These are phyloP conservation scores for Notocelia uddmanniana DNA, from an alignment of 2,888 invertebrate species.

Conservation along the genomic window DNA sequence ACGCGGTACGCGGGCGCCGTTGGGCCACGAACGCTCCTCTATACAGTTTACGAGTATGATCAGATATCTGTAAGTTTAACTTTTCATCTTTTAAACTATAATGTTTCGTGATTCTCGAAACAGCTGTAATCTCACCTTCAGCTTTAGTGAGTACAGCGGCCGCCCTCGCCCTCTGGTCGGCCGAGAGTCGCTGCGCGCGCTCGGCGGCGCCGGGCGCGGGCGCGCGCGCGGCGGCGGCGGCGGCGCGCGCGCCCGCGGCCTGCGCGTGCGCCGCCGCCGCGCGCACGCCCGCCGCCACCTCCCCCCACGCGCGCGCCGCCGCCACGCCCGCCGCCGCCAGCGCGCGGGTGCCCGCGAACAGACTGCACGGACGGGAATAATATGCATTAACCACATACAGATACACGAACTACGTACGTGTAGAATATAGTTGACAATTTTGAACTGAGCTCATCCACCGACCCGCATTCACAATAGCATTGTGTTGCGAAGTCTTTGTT, in stretches of 20 bases:
- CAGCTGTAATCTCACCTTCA: conserved; percentile 61
- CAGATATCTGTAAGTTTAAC: too few species aligned
- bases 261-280: conserved; percentile 74
- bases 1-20: too few species aligned
- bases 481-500: too few species aligned
- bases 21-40: too few species aligned
- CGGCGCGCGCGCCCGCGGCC: conserved; percentile 67
- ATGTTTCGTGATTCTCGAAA: too few species aligned
- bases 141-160: conserved; percentile 70
- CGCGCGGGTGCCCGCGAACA: conserved; percentile 89
- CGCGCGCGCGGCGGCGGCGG: conserved; percentile 72
- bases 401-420: too few species aligned
- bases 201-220: conserved; percentile 83
- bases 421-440: too few species aligned
- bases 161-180: conserved; percentile 82
- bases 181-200: conserved; percentile 84
- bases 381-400: not conserved
- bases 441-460: too few species aligned
- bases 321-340: conserved; percentile 90
- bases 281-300: conserved; percentile 84
- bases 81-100: too few species aligned
- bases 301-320: conserved; percentile 87
- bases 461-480: too few species aligned
- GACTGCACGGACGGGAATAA: conserved; percentile 62
- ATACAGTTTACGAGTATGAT: too few species aligned